Evolutionary conservation across 2,888 invertebrate genomes (phyloP).

Genomic region (Branchellion lobata): DNA sequence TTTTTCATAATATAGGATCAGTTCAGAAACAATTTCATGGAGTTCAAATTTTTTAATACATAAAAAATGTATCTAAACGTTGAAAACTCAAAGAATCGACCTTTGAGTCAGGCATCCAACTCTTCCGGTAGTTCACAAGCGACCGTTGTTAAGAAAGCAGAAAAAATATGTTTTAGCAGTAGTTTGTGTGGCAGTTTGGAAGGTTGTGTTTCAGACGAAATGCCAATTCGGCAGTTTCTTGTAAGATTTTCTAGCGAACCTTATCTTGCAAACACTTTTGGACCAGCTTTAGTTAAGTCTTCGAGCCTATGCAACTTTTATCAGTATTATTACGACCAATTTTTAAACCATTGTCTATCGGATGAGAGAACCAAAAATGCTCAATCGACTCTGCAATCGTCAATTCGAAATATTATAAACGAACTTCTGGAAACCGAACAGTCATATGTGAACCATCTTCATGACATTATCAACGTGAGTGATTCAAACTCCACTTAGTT

Average conservation of each 20-base stretch:
- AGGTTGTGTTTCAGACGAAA: neutral
- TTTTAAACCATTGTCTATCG: neutral
- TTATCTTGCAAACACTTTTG: neutral
- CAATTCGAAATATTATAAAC: neutral
- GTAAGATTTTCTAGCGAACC: neutral
- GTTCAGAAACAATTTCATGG: too few species aligned
- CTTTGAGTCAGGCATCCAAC: conserved; percentile 28
- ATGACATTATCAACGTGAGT: neutral
- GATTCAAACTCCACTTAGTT: too few species aligned
- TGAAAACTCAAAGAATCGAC: conserved; percentile 1
- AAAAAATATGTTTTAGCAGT: neutral
- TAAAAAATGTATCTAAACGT: neutral
- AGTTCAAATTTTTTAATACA: too few species aligned
- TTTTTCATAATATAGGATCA: too few species aligned
- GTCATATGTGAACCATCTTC: neutral
- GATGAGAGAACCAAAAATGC: neutral
- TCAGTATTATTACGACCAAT: conserved; percentile 5
- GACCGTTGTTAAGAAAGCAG: neutral
- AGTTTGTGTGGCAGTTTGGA: neutral
- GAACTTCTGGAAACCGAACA: neutral
- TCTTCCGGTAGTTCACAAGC: conserved; percentile 22
- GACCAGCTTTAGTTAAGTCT: neutral
- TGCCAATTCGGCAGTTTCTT: neutral
- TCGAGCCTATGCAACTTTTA: conserved; percentile 1
- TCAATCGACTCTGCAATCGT: neutral